Percentiles rank a stretch among this genome's conserved stretches.
Conservation (phyloP, 2,888 invertebrate species). For the Diplolepis rosae region DNA sequence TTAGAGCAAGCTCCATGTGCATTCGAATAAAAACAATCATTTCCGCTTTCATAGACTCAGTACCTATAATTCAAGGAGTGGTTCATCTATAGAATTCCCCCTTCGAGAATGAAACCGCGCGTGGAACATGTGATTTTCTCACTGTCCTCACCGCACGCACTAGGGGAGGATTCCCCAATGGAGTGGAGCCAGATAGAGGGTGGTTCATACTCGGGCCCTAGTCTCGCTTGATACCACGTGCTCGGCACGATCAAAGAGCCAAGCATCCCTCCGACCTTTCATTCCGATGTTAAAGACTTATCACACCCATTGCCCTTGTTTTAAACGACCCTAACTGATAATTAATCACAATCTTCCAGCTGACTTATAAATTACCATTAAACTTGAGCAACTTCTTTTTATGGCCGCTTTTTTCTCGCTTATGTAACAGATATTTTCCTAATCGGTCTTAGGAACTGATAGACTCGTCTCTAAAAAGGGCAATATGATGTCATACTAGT, state of each 20-base stretch:
- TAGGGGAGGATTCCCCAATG: slow-evolving; percentile 24
- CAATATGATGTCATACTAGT: too few species aligned
- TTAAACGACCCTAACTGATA: slow-evolving; percentile 28
- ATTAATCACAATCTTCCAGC: slow-evolving; percentile 19
- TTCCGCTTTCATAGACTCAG: slow-evolving; percentile 16
- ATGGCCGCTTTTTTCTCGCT: not conserved
- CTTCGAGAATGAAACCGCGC: slow-evolving; percentile 28
- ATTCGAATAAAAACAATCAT: slow-evolving; percentile 14
- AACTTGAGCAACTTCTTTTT: not conserved
- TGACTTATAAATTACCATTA: slow-evolving; percentile 12
- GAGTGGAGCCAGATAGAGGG: slow-evolving; percentile 8
- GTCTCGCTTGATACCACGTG: slow-evolving; percentile 51
- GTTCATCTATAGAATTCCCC: slow-evolving; percentile 9
- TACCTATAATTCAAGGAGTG: slow-evolving; percentile 13
- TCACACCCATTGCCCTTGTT: slow-evolving; percentile 28
- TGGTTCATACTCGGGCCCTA: slow-evolving; percentile 31
- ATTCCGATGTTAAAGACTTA: slow-evolving; percentile 56
- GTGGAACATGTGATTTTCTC: slow-evolving; percentile 31
- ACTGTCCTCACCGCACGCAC: slow-evolving; percentile 16
- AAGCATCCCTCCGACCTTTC: slow-evolving; percentile 37
- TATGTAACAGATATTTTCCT: not conserved
- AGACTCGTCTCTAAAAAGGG: not conserved
- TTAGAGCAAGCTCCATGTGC: not conserved
- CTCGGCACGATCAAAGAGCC: slow-evolving; percentile 34
- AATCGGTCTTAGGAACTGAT: not conserved